A percentile compares a stretch with the other conserved stretches of the same genome.
These are phyloP conservation scores for Myotis planiceps DNA, from an alignment of 2,797 vertebrate species.

Conservation along the genomic window DNA sequence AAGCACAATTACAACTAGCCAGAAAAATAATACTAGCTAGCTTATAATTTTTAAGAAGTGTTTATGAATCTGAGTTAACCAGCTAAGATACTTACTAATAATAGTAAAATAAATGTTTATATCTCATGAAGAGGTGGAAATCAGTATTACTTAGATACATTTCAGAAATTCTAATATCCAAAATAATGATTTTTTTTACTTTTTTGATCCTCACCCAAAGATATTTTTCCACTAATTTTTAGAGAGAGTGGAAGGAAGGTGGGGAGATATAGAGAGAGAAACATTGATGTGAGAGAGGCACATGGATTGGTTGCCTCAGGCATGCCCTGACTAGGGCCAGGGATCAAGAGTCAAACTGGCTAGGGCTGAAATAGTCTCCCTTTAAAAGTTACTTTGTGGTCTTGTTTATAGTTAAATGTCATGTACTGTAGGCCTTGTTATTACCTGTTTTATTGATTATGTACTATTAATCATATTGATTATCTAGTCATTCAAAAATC, in stretches of 20 bases:
- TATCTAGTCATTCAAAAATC: not conserved
- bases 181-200: too few relatives aligned
- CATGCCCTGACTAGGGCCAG: too few relatives aligned
- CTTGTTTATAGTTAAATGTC: not conserved
- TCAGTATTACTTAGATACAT: not conserved
- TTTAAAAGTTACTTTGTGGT: not conserved
- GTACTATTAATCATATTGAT: not conserved
- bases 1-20: not conserved
- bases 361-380: not conserved
- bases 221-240: too few relatives aligned
- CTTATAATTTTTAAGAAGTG: not conserved
- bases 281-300: too few relatives aligned
- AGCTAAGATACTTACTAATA: not conserved
- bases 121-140: not conserved
- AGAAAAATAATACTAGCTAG: not conserved
- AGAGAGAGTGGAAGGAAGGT: too few relatives aligned
- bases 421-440: not conserved
- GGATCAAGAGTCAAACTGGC: too few relatives aligned
- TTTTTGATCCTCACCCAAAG: too few relatives aligned
- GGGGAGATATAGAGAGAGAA: too few relatives aligned
- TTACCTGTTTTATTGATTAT: not conserved
- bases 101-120: not conserved
- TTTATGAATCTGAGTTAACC: not conserved
- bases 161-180: not conserved
- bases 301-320: too few relatives aligned